Evolutionary conservation across 2,113 vertebrate species (phyloP), one percentile per base, ranked within the genome.

Genomic region (Erpornis zantholeuca): DNA sequence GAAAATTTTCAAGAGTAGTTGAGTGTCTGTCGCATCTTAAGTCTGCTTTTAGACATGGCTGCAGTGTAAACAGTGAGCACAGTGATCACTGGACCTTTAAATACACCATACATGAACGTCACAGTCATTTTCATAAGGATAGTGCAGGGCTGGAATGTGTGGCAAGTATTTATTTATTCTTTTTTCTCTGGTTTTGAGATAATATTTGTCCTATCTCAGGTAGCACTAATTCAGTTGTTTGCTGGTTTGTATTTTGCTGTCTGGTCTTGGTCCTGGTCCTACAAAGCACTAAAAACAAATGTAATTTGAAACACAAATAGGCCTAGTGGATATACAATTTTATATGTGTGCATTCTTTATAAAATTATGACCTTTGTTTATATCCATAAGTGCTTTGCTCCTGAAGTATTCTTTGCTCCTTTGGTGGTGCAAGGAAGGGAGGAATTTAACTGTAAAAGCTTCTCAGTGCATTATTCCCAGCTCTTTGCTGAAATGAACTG

Each of bases 1-100:
- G 47, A 31, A 19, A 3, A 4, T 50, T 47, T 56, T 68, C 12
- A 24, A 22, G 27, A 31, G 10, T 22, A 31, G 4, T 20, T 40
- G 19, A 25, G 5, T 35, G 33, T n/a, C 29, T 68, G 0, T 31
- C 1, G 3, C 29, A 14, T 68, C 3, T 0, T 22, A 36, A 56
- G 4, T 35, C 59, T 87, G 23, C 29, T 38, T 53, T 28, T 52
- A 49, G 49, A 16, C 3, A 1, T 6, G 35, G 2, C 31, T 82
- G 44, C 19, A 12, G 0, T 31, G 3, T 49, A 19, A 71, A 8
- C 4, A 56, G 25, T 23, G 42, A 78, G 18, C 19, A 5, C 3
- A 38, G 10, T 22, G n/a, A 19, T 47, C 28, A 3, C 6, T 15
- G 35, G 15, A 40, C 20, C 19, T 19, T 76, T 71, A n/a, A 75